phyloP scores from a whole-genome alignment of 2,888 invertebrate species.

The Ectemnius cavifrons region DNA sequence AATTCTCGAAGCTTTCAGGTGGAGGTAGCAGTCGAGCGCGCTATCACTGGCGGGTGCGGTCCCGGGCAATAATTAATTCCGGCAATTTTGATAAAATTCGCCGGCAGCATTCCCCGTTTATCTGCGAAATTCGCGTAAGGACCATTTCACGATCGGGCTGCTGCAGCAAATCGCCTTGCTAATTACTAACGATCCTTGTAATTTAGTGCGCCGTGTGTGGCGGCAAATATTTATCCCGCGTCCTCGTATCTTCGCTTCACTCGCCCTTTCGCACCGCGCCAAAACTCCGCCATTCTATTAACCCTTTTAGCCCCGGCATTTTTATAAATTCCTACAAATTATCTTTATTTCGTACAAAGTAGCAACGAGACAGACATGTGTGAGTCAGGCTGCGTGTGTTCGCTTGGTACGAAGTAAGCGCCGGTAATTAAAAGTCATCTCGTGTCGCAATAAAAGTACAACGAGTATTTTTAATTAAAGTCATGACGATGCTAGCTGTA shows the following conservation, averaged over 20 bases:
- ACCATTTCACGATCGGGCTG: constrained; percentile 7
- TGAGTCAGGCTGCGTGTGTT: not conserved
- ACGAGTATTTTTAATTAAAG: too few relatives aligned
- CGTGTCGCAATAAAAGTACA: too few relatives aligned
- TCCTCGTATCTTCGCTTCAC: constrained; percentile 19
- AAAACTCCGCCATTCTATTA: not conserved
- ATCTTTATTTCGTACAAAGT: too few relatives aligned
- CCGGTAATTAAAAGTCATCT: not conserved
- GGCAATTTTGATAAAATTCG: constrained; percentile 44
- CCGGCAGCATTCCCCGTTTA: constrained; percentile 37
- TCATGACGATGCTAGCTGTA: too few relatives aligned
- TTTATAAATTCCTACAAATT: too few relatives aligned
- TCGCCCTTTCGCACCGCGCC: constrained; percentile 29
- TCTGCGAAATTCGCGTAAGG: constrained; percentile 31
- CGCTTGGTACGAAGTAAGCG: constrained; percentile 22
- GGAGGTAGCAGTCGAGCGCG: not conserved
- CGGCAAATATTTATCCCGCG: not conserved
- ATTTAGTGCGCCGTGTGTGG: constrained; percentile 49
- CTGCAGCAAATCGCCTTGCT: constrained; percentile 42
- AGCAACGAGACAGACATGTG: too few relatives aligned
- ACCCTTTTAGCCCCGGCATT: too few relatives aligned
- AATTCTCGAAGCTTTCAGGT: not conserved
- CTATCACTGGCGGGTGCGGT: not conserved
- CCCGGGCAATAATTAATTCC: constrained; percentile 41
- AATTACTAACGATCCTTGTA: constrained; percentile 44